These are phyloP conservation scores for Andrena flavipes DNA, from an alignment of 2,888 invertebrate species.

Conservation along the genomic window DNA sequence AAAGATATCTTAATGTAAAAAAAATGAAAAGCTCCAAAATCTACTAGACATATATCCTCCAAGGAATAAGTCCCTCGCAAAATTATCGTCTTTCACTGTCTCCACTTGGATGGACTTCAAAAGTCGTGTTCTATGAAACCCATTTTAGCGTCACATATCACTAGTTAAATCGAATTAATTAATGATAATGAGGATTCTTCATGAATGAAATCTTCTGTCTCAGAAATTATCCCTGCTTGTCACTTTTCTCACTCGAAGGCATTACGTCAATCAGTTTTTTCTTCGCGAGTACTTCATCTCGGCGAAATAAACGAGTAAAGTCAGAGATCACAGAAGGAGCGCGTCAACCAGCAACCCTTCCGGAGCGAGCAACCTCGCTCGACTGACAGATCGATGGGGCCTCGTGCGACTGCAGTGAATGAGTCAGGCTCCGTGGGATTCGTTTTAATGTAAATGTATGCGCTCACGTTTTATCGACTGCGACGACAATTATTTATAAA, in stretches of 20 bases:
- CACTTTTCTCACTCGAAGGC: neutral
- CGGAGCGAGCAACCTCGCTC: slow-evolving; percentile 40
- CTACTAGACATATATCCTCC: no score
- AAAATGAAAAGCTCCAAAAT: no score
- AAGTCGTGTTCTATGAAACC: no score
- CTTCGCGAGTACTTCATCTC: neutral
- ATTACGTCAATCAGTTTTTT: neutral
- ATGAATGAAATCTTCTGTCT: neutral
- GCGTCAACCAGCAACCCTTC: slow-evolving; percentile 37
- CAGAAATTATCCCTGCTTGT: neutral
- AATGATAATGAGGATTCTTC: no score
- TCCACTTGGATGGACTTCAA: no score
- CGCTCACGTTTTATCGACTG: slow-evolving; percentile 53
- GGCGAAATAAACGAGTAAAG: no score
- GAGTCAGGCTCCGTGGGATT: slow-evolving; percentile 56
- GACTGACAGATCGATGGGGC: slow-evolving; percentile 62
- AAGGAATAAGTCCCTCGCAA: no score
- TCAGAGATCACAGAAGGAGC: neutral
- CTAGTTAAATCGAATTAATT: no score
- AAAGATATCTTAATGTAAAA: no score
- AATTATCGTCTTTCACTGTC: no score
- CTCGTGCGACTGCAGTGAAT: slow-evolving; percentile 47
- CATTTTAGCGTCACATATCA: no score
- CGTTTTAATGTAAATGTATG: slow-evolving; percentile 49
- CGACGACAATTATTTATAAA: slow-evolving; percentile 62